phyloP scores from a whole-genome alignment of 2,888 invertebrate species.

The Himalopsyche anomala region DNA sequence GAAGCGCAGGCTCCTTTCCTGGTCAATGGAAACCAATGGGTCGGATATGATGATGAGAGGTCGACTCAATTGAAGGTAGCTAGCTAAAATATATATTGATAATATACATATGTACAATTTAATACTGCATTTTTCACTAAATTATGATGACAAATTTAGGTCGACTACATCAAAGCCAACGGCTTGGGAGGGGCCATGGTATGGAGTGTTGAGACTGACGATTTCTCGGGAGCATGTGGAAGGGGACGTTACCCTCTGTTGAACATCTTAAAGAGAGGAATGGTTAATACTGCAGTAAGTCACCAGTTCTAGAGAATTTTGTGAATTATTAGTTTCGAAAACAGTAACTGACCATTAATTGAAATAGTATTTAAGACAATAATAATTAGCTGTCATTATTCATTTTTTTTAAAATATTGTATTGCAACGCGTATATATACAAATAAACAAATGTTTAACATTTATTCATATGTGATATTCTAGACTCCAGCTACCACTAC shows the following conservation, averaged over 20 bases:
- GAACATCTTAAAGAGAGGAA: slow-evolving; percentile 46
- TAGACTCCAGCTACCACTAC: slow-evolving; percentile 40
- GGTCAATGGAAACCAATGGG: slow-evolving; percentile 79
- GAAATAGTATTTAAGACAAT: no score
- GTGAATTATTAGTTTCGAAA: neutral
- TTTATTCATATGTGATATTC: neutral
- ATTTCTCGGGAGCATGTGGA: slow-evolving; percentile 75
- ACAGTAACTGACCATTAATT: no score
- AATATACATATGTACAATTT: neutral
- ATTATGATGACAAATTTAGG: slow-evolving; percentile 15
- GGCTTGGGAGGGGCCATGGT: slow-evolving; percentile 78
- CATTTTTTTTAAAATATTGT: no score
- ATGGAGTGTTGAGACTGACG: slow-evolving; percentile 80
- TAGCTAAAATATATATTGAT: neutral
- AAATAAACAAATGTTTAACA: no score
- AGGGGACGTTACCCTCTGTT: slow-evolving; percentile 65
- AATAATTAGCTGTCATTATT: no score
- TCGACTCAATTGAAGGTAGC: slow-evolving; percentile 75
- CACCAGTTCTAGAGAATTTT: neutral
- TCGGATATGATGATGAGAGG: slow-evolving; percentile 81
- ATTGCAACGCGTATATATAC: no score
- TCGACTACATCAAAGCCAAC: slow-evolving; percentile 58
- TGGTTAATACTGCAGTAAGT: slow-evolving; percentile 43
- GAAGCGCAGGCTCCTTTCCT: slow-evolving; percentile 80
- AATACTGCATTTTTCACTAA: neutral